A percentile compares a stretch with the other conserved stretches of the same genome.
Conservation (phyloP, 1,140 invertebrate species). For the Dolichoris vasculosae region DNA sequence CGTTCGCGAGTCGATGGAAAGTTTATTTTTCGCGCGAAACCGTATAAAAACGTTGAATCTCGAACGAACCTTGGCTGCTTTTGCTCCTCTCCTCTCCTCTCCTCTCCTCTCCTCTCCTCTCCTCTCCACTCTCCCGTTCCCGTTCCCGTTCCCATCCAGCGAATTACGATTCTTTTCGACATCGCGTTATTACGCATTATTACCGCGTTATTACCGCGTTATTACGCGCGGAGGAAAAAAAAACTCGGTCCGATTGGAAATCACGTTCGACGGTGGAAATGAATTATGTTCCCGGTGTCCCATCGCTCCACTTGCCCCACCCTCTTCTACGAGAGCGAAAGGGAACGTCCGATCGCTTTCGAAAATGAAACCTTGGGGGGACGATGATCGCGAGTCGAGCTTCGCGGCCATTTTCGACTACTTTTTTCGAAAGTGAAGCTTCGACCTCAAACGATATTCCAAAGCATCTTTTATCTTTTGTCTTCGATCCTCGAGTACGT, state of each 20-base stretch:
- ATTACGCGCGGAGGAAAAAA: neutral
- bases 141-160: too few relatives aligned
- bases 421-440: constrained; percentile 26
- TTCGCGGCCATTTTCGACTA: constrained; percentile 40
- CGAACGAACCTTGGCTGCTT: too few relatives aligned
- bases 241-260: neutral
- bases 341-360: constrained; percentile 40
- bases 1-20: neutral
- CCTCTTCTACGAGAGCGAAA: neutral
- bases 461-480: constrained; percentile 23
- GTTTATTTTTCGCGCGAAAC: neutral
- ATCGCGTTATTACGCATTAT: too few relatives aligned
- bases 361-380: constrained; percentile 35
- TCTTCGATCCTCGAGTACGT: neutral
- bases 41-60: neutral
- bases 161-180: too few relatives aligned
- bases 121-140: too few relatives aligned
- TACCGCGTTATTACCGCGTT: neutral
- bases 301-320: constrained; percentile 10
- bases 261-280: neutral
- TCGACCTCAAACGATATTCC: neutral
- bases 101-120: too few relatives aligned
- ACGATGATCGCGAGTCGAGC: constrained; percentile 22
- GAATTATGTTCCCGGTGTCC: neutral
- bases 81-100: too few relatives aligned